Evolutionary conservation across 2,113 vertebrate genomes (phyloP), one percentile per base, ranked within the genome.

Genomic region (Myrmecophaga tridactyla): DNA sequence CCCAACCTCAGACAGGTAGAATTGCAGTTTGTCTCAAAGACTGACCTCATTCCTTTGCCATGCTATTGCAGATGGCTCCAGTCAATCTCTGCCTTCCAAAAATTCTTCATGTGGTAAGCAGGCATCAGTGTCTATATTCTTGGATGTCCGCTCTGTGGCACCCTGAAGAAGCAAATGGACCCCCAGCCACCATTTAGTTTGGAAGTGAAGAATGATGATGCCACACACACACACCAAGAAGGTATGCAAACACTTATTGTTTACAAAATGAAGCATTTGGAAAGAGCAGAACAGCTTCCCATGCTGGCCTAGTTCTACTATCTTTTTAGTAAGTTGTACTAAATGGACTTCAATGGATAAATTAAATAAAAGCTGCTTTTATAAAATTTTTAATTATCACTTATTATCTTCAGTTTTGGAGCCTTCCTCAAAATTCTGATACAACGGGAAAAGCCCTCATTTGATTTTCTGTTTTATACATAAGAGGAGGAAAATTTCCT

Each of bases 321-420:
- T 72, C 31, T 82, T 86, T 56, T 56, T 7, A 56, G 18, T 56
- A 56, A 56, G 53, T 56, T 20, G 3, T 56, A 56, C 53, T 56
- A 56, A 53, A 53, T 53, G 51, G 15, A 13, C 15, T 53, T 53
- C 15, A 53, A 53, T 53, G 51, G 51, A 53, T 53, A 14, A n/a
- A n/a, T n/a, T 53, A 14, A 53, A 53, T 53, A 53, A 53, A 53
- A 56, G 53, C 21, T 41, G 75, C 81, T 85, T n/a, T 75, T 82
- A 31, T 34, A 76, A 41, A 94, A 46, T 75, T 7, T 60, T 8
- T 25, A n/a, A 31, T 90, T 75, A 62, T 76, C 13, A 67, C 36
- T 67, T 10, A 53, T 43, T 75, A 84, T 94, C 76, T 93, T 86
- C 43, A 62, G 75, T 82, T 90, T 96, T 60, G 39, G n/a, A 81